A percentile compares a stretch with the other conserved stretches of the same genome.
These are phyloP conservation scores for Orchesellides sinensis DNA, from an alignment of 2,888 invertebrate genomes.

Conservation along the genomic window DNA sequence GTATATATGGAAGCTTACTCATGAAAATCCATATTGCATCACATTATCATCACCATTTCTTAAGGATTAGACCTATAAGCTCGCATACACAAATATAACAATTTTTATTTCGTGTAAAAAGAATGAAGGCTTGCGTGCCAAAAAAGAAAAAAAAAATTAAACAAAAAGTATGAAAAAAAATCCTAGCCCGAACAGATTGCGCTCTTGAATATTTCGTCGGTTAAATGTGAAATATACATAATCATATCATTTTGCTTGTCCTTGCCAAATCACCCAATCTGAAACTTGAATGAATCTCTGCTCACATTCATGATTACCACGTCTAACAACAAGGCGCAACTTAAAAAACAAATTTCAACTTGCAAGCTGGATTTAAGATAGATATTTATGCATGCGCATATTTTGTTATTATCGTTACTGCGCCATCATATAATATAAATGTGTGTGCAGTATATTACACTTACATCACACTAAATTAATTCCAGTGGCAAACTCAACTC, in stretches of 20 bases:
- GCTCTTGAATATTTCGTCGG: background rate
- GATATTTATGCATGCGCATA: too few relatives aligned
- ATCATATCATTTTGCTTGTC: background rate
- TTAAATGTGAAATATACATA: background rate
- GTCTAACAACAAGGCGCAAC: too few relatives aligned
- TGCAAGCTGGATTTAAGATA: background rate
- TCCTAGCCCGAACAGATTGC: background rate
- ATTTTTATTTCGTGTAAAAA: too few relatives aligned
- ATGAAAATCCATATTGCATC: too few relatives aligned
- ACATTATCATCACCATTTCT: too few relatives aligned
- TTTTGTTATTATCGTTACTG: too few relatives aligned
- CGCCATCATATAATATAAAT: conserved; percentile 3
- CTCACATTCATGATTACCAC: too few relatives aligned
- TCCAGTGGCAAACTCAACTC: background rate
- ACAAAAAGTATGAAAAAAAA: background rate
- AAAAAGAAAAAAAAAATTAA: background rate
- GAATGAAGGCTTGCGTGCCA: too few relatives aligned
- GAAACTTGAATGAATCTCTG: background rate
- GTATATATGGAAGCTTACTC: too few relatives aligned
- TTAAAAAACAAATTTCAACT: background rate
- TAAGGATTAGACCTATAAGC: too few relatives aligned
- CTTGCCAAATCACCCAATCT: background rate
- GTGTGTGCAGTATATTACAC: too few relatives aligned
- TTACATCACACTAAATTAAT: background rate
- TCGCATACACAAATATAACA: too few relatives aligned